Percentiles rank a stretch among this genome's conserved stretches.
Conservation (phyloP, 2,797 vertebrate genomes). For the Manis crassicaudata region DNA sequence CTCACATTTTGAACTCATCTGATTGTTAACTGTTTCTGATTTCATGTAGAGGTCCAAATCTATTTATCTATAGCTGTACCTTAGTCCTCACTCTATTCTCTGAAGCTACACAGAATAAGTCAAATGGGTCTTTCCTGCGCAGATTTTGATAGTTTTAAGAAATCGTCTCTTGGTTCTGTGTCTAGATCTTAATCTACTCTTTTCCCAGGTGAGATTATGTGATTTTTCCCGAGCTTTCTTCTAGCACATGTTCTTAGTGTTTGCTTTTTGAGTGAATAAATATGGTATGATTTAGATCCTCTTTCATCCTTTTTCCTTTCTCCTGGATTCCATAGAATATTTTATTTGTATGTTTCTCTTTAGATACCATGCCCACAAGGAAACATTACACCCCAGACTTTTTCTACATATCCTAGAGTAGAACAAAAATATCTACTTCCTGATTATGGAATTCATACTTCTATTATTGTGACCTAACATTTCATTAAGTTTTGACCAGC, state of each 20-base stretch:
- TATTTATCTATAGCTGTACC: neutral
- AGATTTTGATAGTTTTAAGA: conserved; percentile 9
- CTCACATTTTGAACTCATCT: neutral
- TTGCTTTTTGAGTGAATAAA: neutral
- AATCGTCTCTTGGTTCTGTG: neutral
- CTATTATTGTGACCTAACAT: neutral
- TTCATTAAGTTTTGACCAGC: neutral
- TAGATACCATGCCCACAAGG: neutral
- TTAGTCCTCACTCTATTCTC: neutral
- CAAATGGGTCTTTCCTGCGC: neutral
- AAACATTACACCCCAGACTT: neutral
- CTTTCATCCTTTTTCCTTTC: neutral
- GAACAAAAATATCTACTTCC: neutral
- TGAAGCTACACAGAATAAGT: neutral
- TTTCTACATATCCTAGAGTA: neutral
- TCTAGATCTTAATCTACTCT: neutral
- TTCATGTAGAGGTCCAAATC: neutral
- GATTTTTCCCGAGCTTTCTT: neutral
- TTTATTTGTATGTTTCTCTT: conserved; percentile 18
- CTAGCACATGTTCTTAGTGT: neutral
- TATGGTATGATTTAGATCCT: neutral
- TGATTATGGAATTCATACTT: neutral
- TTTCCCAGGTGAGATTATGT: neutral
- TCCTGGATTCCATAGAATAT: neutral
- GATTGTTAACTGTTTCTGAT: neutral